Evolutionary conservation across 1,140 invertebrate genomes (phyloP).

Genomic region (Lepidostoma basale): DNA sequence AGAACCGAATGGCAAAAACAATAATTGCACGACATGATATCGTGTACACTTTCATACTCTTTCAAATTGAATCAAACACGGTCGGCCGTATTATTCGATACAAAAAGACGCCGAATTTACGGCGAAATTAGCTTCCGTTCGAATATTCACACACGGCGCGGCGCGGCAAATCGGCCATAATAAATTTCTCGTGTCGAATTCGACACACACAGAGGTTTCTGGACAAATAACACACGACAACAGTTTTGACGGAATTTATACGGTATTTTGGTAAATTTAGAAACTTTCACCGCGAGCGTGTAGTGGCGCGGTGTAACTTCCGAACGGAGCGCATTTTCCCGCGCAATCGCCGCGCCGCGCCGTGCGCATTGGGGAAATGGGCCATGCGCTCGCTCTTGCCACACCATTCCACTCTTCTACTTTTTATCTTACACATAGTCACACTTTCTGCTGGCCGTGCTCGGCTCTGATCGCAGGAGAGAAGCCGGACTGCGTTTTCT

Average conservation of each 20-base stretch:
- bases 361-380: background rate
- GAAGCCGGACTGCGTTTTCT: too few species aligned
- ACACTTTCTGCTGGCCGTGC: too few species aligned
- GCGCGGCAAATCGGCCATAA: conserved; percentile 24
- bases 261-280: conserved; percentile 27
- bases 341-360: background rate
- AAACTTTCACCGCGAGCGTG: conserved; percentile 23
- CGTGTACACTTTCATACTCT: conserved; percentile 24
- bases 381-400: too few species aligned
- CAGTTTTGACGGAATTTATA: conserved; percentile 23
- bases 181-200: conserved; percentile 21
- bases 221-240: conserved; percentile 27
- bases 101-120: conserved; percentile 13
- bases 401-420: too few species aligned
- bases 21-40: conserved; percentile 31
- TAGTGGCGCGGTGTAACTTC: background rate
- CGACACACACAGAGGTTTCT: conserved; percentile 22
- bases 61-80: conserved; percentile 17
- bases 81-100: conserved; percentile 1
- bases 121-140: conserved; percentile 25
- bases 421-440: too few species aligned
- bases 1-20: conserved; percentile 23
- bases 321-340: conserved; percentile 1
- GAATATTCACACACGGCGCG: conserved; percentile 26
- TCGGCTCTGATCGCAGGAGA: too few species aligned